Conservation (phyloP, 2,113 vertebrate species). For the Callipepla squamata region DNA sequence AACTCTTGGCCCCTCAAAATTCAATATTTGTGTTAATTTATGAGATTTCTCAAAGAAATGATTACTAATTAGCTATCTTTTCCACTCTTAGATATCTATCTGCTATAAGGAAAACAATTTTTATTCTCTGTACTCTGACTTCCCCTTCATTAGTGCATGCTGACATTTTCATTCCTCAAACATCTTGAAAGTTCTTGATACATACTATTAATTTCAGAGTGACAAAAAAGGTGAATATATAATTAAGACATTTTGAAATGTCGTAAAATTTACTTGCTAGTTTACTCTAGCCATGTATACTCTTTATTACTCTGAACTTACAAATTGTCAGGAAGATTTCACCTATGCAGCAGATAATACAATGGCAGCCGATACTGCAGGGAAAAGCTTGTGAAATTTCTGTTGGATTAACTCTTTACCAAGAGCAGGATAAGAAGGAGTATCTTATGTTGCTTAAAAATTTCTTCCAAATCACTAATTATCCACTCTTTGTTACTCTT, state of each 20-base stretch:
- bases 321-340: background rate
- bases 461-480: background rate
- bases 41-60: background rate
- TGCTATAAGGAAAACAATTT: background rate
- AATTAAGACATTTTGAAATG: background rate
- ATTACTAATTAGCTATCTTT: background rate
- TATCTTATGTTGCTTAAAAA: background rate
- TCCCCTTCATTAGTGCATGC: background rate
- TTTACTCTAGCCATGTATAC: background rate
- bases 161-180: background rate
- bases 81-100: background rate
- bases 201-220: background rate
- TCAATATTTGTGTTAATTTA: background rate
- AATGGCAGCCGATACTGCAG: background rate
- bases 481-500: background rate
- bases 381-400: background rate
- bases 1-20: background rate
- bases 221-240: background rate
- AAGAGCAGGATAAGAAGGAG: background rate
- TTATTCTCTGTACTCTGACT: background rate
- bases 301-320: background rate
- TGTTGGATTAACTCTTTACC: constrained; percentile 1
- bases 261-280: background rate
- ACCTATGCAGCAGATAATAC: background rate
- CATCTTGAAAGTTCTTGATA: background rate